These are phyloP conservation scores for Syrmaticus mikado DNA, from an alignment of 2,113 vertebrate genomes.

Conservation along the genomic window DNA sequence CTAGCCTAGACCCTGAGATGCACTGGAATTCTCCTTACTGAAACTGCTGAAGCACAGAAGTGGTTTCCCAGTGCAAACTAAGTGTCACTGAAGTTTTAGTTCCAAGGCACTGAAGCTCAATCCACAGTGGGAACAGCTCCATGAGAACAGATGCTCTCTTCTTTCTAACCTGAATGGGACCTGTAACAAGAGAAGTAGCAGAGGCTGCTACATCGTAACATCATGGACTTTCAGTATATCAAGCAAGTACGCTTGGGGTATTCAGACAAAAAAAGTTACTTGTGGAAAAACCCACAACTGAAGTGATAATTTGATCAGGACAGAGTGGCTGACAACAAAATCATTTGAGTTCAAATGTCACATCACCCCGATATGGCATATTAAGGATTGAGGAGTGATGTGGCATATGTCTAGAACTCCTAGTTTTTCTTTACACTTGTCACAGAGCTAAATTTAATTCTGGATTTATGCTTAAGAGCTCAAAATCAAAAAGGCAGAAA, in stretches of 20 bases:
- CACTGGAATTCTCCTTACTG: not conserved
- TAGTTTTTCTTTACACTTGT: not conserved
- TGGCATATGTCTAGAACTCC: not conserved
- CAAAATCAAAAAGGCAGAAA: not conserved
- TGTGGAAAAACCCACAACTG: fast-evolving
- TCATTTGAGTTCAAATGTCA: not conserved
- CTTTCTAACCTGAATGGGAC: no score
- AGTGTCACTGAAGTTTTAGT: fast-evolving
- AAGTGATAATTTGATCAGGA: not conserved
- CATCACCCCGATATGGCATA: not conserved
- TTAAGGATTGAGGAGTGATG: no score
- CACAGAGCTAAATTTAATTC: not conserved
- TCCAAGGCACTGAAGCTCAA: not conserved
- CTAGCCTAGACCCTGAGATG: no score
- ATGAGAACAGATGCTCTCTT: no score
- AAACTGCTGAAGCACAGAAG: not conserved
- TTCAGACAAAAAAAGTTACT: not conserved
- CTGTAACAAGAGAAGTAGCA: not conserved
- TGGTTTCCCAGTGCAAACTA: not conserved
- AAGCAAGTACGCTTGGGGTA: fast-evolving
- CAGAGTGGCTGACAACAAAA: not conserved
- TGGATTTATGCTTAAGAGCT: not conserved
- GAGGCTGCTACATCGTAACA: fast-evolving
- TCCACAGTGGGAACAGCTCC: not conserved
- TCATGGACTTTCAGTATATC: fast-evolving